Base-by-base conservation (phyloP, 2,113 vertebrate species). In the Cardinalis cardinalis region DNA sequence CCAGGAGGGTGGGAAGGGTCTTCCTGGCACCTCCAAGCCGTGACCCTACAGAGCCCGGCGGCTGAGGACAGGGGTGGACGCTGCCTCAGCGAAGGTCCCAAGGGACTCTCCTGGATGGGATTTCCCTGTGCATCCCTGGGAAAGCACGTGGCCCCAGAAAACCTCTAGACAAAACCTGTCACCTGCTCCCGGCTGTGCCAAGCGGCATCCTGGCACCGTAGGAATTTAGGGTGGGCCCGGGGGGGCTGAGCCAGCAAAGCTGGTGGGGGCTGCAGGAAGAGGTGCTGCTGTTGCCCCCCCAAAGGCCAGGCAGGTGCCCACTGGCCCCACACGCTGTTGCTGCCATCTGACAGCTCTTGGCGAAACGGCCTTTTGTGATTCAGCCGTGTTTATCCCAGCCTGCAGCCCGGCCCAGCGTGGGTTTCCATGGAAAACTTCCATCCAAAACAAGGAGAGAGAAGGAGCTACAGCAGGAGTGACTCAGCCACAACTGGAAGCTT, bases 401-500 rank as follows among this genome's bases (percentile, higher is more conserved):
- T 25, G 83, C 31, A 38, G 95, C 95, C 95, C 71, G 85, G 95
- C 95, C 94, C 94, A 90, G 96, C 90, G 87, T 96, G 95, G 95
- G 95, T 96, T 97, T 96, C 95, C 96, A 96, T 96, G 96, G 97
- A 96, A 97, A 97, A 96, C 95, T 94, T 96, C 95, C 95, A 96
- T 93, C 88, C 92, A 96, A 97, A 97, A 97, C 93, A 96, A 96
- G 95, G 87, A 90, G 94, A 84, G 95, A 87, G 88, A 91, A 94
- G 95, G 94, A 95, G 93, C 90, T 89, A 85, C 89, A 95, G 95
- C 88, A 8, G 92, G 92, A 95, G 95, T 97, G 97, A 97, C 93
- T 97, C 96, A 96, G 93, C 95, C 84, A 78, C 91, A 90, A 92
- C 90, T 96, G 93, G 95, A 96, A 96, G 95, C 90, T 95, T 91